Base-by-base conservation (phyloP, 2,113 vertebrate species). In the Thamnaconus septentrionalis region DNA sequence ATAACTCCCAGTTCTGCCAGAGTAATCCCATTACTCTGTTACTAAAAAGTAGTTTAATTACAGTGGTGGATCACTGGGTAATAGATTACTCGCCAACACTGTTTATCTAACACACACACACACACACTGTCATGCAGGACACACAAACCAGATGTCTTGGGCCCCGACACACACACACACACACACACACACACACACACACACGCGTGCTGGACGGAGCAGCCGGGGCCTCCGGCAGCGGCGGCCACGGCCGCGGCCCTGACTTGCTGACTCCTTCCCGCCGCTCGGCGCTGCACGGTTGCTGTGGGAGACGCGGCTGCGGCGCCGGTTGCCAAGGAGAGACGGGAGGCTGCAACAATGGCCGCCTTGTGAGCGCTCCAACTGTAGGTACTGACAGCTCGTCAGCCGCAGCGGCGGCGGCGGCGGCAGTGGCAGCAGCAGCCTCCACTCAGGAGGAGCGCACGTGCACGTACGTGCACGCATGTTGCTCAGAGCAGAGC, bases 271-370 rank as follows among this genome's bases (percentile, higher is more conserved):
- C 82, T 87, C 84, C 83, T 73, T 82, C 58, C 49, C 58, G 68
- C 78, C 81, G 83, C 85, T 66, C 80, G 81, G 87, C 85, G 84
- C 64, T 92, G 85, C 89, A 89, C 89, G 89, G 92, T 93, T 93
- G 90, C 92, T 82, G 91, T 91, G 90, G 91, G 91, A 91, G 87
- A 92, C 87, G 84, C 92, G 91, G 91, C 92, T 85, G 91, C 91
- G 90, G 93, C 91, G 82, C 91, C 92, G 87, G 93, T 93, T 93
- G 91, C 92, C 92, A 92, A 92, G 93, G 92, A 93, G 92, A 93
- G 88, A 90, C 92, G 91, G 92, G 92, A 92, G 89, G 88, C 92
- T 92, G 92, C 93, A 92, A 92, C 89, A 92, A 92, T 91, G 91
- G 88, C 91, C 81, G 88, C 85, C 91, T 93, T 90, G 92, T 91